Evolutionary conservation across 1,140 invertebrate species (phyloP), one percentile per base, ranked within the genome.

Genomic region (Latrodectus geometricus): DNA sequence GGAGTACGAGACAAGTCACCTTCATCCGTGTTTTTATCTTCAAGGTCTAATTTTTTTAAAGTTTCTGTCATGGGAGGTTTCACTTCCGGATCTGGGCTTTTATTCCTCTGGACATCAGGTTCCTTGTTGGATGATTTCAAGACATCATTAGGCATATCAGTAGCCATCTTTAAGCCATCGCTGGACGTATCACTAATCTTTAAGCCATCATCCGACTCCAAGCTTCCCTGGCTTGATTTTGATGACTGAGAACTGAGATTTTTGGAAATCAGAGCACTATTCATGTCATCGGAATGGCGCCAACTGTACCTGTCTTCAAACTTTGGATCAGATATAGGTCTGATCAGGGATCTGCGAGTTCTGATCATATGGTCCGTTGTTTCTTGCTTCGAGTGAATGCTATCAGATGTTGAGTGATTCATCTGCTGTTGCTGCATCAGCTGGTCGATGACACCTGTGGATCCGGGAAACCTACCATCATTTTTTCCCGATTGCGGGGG

Each of bases 401-500:
- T 49, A 8, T 56, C 68, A 17, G n/a, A 11, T 3, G 49, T 9
- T 3, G 70, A 66, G 17, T 66, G 56, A 8, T 73, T 8, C 9
- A 75, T 9, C 9, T 84, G 73, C 50, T 85, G 83, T 35, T 85
- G 83, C n/a, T 76, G n/a, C 76, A 78, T 66, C 15, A 85, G 7
- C 49, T 85, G 83, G 20, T 85, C 83, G 15, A 85, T 76, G 8
- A 85, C 74, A 9, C 74, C 74, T 12, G 52, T 21, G 35, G 61
- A 54, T 48, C 83, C 83, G 11, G 83, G 83, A 77, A 85, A 85
- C 21, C 75, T 52, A 14, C 83, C 83, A 20, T 85, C 83, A 14
- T 76, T 85, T 61, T 85, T 85, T 0, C 83, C 83, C 8, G 83
- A 85, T 35, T 85, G 83, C 15, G 83, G 83, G 12, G 83, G 83